A percentile compares a stretch with the other conserved stretches of the same genome.
Evolutionary conservation across 1,140 invertebrate species (phyloP).

Genomic region (Potamilus streckersoni): DNA sequence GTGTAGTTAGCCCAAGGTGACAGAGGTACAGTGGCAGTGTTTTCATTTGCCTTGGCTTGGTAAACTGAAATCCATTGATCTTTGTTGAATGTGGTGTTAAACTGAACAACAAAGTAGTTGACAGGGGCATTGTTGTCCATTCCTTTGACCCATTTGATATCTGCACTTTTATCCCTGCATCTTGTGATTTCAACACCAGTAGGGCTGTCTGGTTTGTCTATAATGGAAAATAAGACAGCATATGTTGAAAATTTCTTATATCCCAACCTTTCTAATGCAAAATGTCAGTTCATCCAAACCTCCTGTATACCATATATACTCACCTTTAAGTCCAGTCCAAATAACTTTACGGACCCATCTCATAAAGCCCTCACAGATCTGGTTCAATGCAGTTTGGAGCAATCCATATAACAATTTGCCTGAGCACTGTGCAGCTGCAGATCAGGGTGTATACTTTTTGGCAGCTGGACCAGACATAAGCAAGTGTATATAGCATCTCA

Average conservation of each 20-base stretch:
- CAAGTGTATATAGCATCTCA: no score
- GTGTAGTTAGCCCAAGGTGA: constrained; percentile 95
- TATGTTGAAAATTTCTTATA: constrained; percentile 73
- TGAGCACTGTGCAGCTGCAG: no score
- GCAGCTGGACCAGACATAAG: no score
- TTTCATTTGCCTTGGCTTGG: constrained; percentile 42
- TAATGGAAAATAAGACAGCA: constrained; percentile 76
- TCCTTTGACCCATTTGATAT: constrained; percentile 84
- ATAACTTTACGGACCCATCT: no score
- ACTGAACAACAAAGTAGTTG: constrained; percentile 90
- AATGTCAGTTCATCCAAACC: background rate
- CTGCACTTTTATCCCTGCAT: constrained; percentile 75
- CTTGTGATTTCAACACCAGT: constrained; percentile 68
- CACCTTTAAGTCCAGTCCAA: background rate
- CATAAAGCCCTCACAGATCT: no score
- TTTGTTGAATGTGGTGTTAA: constrained; percentile 94
- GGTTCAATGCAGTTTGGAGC: no score
- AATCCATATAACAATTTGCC: background rate
- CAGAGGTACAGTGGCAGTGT: constrained; percentile 36
- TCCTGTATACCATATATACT: background rate
- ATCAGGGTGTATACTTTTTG: no score
- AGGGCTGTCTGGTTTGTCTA: constrained; percentile 93
- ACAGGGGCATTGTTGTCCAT: constrained; percentile 91
- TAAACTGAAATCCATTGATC: constrained; percentile 81
- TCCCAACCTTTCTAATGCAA: background rate